Evolutionary conservation across 2,797 vertebrate species (phyloP).

Genomic region (Eleutherodactylus coqui): DNA sequence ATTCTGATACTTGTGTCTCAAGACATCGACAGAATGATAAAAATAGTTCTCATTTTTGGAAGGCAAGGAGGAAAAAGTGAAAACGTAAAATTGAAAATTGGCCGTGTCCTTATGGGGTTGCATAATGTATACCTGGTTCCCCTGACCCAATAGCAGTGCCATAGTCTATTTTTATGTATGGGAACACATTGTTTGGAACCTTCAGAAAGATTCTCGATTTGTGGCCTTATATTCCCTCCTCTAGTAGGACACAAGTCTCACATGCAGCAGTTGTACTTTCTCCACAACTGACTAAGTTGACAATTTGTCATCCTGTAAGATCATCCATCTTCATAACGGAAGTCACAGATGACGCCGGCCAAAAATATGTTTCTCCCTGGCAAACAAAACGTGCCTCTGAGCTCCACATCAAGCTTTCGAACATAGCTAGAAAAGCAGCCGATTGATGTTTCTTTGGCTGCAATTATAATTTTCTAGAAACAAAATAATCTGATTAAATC

Average conservation of each 20-base stretch:
- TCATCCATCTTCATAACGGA: conserved; percentile 43
- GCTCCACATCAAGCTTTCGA: background rate
- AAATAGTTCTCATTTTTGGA: no score
- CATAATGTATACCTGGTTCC: no score
- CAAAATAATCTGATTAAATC: conserved; percentile 58
- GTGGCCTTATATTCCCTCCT: background rate
- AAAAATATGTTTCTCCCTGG: conserved; percentile 32
- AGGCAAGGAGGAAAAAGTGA: no score
- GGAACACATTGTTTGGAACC: background rate
- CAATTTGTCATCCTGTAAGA: conserved; percentile 14
- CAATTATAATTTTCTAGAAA: conserved; percentile 16
- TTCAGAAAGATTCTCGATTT: background rate
- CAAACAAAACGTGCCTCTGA: conserved; percentile 1
- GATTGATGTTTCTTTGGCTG: conserved; percentile 35
- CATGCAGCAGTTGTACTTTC: background rate
- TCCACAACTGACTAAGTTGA: conserved; percentile 3
- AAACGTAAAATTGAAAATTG: no score
- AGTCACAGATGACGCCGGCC: background rate
- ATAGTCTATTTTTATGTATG: background rate
- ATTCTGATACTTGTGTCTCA: no score
- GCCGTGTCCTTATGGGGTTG: no score
- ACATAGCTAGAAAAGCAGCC: background rate
- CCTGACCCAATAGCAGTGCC: background rate
- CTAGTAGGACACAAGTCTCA: background rate
- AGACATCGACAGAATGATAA: no score